Percentiles rank a stretch among this genome's conserved stretches.
These are phyloP conservation scores for Isurus oxyrinchus DNA, from an alignment of 2,113 vertebrate species.

Conservation along the genomic window DNA sequence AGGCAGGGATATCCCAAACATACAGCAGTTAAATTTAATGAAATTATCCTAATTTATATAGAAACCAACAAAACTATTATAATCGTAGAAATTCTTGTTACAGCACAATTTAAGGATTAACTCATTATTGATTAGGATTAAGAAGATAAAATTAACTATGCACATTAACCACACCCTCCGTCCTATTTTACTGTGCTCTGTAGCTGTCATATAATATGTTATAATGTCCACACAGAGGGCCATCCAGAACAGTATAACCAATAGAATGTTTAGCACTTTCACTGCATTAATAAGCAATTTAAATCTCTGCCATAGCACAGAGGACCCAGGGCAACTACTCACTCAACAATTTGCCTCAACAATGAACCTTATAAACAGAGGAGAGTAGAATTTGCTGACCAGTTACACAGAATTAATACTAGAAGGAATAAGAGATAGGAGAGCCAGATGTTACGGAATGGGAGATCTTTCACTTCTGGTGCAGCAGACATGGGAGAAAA, in stretches of 20 bases:
- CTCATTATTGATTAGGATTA: background rate
- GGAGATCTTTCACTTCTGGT: background rate
- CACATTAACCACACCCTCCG: background rate
- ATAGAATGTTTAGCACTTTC: background rate
- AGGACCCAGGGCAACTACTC: background rate
- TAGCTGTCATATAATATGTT: background rate
- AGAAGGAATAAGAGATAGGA: background rate
- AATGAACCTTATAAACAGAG: background rate
- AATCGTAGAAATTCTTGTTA: background rate
- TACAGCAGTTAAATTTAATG: background rate
- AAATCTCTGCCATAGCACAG: background rate
- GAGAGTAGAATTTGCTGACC: background rate
- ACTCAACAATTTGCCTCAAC: background rate
- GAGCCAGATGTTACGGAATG: background rate
- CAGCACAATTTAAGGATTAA: background rate
- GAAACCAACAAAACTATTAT: background rate
- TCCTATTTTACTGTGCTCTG: background rate
- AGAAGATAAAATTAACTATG: background rate
- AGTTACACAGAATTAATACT: background rate
- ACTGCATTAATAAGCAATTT: background rate
- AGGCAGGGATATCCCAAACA: background rate
- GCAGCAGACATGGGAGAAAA: background rate
- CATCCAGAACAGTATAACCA: background rate
- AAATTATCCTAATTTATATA: background rate
- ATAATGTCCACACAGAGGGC: background rate